These are phyloP conservation scores for Apis florea DNA, from an alignment of 1,140 invertebrate species.

Conservation along the genomic window DNA sequence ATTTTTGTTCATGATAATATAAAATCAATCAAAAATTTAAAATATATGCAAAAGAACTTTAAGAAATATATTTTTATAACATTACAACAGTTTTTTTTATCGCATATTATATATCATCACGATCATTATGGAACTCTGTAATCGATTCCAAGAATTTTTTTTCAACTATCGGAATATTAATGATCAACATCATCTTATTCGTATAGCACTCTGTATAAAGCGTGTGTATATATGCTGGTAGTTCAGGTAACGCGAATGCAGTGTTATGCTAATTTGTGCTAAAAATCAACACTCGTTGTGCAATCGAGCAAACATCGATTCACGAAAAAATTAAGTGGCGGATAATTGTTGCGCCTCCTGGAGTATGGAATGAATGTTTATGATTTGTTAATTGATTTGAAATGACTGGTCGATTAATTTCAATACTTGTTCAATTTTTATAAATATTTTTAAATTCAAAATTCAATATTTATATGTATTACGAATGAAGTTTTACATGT, in stretches of 20 bases:
- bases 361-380: background rate
- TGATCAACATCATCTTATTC: background rate
- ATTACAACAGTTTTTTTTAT: background rate
- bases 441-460: background rate
- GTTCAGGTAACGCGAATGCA: background rate
- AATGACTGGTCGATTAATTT: background rate
- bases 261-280: conserved; percentile 28
- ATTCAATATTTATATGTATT: background rate
- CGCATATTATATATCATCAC: no score
- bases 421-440: background rate
- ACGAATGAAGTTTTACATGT: background rate
- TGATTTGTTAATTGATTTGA: background rate
- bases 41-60: background rate
- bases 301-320: conserved; percentile 19
- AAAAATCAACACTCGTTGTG: conserved; percentile 32
- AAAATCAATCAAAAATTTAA: background rate
- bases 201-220: background rate
- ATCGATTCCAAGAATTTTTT: background rate
- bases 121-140: background rate
- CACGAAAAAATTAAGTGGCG: conserved; percentile 11
- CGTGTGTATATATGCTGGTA: background rate
- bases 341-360: background rate
- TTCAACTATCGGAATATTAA: no score
- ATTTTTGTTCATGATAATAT: background rate
- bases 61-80: background rate